Conservation (phyloP, 64 coral and sea anemone genomes). For the Catalaphyllia jardinei region DNA sequence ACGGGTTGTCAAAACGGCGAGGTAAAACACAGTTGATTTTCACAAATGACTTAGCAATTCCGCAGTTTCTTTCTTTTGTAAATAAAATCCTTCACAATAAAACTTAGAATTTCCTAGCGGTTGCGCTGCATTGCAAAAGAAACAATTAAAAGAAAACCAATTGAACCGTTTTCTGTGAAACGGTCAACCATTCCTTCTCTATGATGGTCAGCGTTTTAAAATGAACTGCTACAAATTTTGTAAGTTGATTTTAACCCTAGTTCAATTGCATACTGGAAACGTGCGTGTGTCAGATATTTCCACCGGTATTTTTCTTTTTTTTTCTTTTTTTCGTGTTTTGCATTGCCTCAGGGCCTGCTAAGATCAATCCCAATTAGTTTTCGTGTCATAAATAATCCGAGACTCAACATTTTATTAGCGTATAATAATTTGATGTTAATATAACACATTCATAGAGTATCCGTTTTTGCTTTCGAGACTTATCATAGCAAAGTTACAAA, state of each 20-base stretch:
- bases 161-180: not conserved
- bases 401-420: not conserved
- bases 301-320: not conserved
- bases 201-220: not conserved
- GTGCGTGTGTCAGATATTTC: not conserved
- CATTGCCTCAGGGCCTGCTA: not conserved
- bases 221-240: not conserved
- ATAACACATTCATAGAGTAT: not conserved
- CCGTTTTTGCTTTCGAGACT: not conserved
- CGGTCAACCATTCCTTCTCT: not conserved
- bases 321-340: not conserved
- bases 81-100: not conserved
- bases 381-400: not conserved
- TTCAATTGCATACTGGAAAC: not conserved
- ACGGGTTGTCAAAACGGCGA: not conserved
- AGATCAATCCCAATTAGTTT: not conserved
- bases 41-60: not conserved
- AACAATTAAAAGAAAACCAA: slow-evolving; percentile 25
- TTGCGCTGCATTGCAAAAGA: not conserved
- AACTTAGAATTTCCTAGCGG: not conserved
- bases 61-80: not conserved
- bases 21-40: not conserved
- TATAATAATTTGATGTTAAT: not conserved
- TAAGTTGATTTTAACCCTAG: not conserved
- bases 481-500: not conserved